Percentiles rank a stretch among this genome's conserved stretches.
Evolutionary conservation across 1,140 invertebrate genomes (phyloP).

Genomic region (Venturia canescens): DNA sequence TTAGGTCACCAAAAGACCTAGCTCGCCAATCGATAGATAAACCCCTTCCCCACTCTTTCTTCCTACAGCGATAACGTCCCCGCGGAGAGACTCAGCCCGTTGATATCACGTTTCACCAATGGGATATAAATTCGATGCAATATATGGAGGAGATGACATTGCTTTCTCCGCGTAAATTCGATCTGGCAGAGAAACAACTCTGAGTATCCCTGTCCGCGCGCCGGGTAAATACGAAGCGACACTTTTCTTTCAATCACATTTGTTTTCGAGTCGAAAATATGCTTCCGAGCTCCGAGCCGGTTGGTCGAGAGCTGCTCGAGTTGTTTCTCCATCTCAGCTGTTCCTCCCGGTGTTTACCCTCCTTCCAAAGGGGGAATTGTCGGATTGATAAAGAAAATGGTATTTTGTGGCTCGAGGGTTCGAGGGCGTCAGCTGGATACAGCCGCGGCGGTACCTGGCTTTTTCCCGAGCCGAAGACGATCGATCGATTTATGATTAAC

Average conservation of each 20-base stretch:
- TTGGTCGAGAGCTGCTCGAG: not conserved
- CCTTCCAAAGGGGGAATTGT: not conserved
- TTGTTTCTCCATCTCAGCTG: not conserved
- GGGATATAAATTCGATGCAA: not conserved
- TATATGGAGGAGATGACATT: not conserved
- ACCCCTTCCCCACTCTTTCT: conserved; percentile 13
- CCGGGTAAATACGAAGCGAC: not conserved
- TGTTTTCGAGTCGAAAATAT: conserved; percentile 1
- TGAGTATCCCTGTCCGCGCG: not conserved
- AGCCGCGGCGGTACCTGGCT: no score
- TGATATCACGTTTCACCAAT: not conserved
- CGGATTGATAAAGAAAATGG: no score
- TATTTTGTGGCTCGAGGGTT: no score
- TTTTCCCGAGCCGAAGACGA: no score
- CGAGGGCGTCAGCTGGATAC: no score
- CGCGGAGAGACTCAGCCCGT: not conserved
- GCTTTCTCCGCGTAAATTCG: not conserved
- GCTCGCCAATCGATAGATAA: conserved; percentile 70
- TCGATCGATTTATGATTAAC: no score
- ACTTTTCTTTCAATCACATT: conserved; percentile 16
- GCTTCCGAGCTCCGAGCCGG: not conserved
- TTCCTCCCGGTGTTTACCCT: not conserved
- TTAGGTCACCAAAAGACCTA: conserved; percentile 69
- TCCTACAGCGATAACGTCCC: not conserved
- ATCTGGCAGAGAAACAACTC: not conserved